Base-by-base conservation (phyloP, 2,888 invertebrate genomes). In the Eupeodes luniger region DNA sequence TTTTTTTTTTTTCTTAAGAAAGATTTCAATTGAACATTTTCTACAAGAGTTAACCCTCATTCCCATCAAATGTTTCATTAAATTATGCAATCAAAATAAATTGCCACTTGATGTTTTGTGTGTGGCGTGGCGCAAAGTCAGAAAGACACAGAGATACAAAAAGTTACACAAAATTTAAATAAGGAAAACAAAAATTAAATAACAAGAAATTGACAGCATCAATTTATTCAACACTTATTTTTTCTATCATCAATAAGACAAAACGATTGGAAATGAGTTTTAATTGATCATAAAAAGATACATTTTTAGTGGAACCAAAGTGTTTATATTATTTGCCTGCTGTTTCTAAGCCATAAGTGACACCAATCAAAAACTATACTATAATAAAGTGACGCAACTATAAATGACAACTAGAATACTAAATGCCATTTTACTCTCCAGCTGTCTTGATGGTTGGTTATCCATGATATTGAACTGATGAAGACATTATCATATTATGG, bases 31-130 rank as follows among this genome's bases (percentile, higher is more conserved):
- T 69, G 62, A 70, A 40, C 34, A 69, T n/a, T 77, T 27, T 51
- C 70, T 64, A 47, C 57, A 44, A 27, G n/a, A 77, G 12, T 72
- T 82, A 80, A 85, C 84, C 84, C 80, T 53, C 75, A 64, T 75
- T 80, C 57, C 44, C 80, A 80, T 85, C 57, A 80, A 85, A 85
- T 85, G 70, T 85, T 76, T 85, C 61, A 80, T 85, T 85, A 70
- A 85, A 80, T 85, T 85, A 80, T 80, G 62, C 84, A 85, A 76
- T 80, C 69, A 85, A 85, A 85, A 80, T 85, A 80, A 85, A 80
- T 80, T 85, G 80, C 49, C 74, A 80, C 70, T 72, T 27, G 27
- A 27, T 72, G 47, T 14, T 47, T 57, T 57, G 47, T 72, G 72
- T 72, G 59, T 72, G 72, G 57, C 57, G 47, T 72, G 72, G 57